Base-by-base conservation (phyloP, 35 echinoderm and acorn worm species). In the Apostichopus japonicus region DNA sequence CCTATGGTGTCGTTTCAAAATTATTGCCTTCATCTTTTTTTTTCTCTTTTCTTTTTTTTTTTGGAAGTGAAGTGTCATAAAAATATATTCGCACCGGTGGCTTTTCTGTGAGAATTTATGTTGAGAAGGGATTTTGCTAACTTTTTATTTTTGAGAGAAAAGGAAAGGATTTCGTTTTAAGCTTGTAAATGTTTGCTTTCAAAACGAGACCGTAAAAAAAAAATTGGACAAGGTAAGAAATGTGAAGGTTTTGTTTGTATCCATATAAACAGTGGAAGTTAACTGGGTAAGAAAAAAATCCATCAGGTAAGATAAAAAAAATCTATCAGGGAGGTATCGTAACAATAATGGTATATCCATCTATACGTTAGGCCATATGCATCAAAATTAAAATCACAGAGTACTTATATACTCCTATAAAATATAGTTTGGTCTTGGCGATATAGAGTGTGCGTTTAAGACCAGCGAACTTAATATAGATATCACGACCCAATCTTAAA, bases 41-140 rank as follows among this genome's bases (percentile, higher is more conserved):
- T 19, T 67, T 67, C 8, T 19, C 24, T 70, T 5, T 57, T 56
- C 8, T 71, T 57, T 65, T 87, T 44, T 44, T 44, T 44, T 44
- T 44, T 3, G 33, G 33, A 72, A 89, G 86, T 89, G 62, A 73
- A 73, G 57, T 84, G 86, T 27, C 57, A 89, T 89, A 89, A 89
- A 89, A 44, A 73, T 72, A 72, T 89, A 89, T 89, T 72, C 62
- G 44, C 71, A 75, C 86, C 59, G 61, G 59, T 89, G 67, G 86
- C 86, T 89, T 53, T 89, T 56, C 63, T 73, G 86, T 89, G 86
- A 89, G 86, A 84, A 89, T 89, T 89, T 89, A 89, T 63, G 86
- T 73, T 67, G 62, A 51, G 63, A 25, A 56, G 86, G 67, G 21
- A 21, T 44, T 16, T 75, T 44, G 33, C 33, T 23, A 75, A 75